phyloP scores from a whole-genome alignment of 2,797 vertebrate genomes.

The Neosalanx taihuensis region DNA sequence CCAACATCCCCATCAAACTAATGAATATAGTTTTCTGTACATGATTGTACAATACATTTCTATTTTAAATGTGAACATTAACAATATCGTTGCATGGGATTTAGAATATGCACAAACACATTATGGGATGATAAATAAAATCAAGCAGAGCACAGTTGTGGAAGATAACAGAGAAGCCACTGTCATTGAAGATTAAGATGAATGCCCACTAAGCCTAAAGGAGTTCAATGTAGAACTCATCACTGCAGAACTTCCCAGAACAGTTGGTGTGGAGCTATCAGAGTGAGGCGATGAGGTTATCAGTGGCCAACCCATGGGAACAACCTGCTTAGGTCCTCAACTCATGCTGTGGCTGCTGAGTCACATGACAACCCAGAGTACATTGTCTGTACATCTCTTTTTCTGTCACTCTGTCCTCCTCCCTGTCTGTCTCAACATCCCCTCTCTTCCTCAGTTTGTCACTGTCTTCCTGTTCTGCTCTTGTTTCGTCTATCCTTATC shows the following conservation, averaged over 20 bases:
- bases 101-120: no score
- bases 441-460: background rate
- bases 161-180: background rate
- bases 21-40: background rate
- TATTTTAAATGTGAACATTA: no score
- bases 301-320: background rate
- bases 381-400: background rate
- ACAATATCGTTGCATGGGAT: no score
- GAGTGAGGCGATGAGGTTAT: slow-evolving; percentile 4
- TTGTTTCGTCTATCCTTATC: background rate
- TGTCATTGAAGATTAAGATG: background rate
- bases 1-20: no score
- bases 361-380: slow-evolving; percentile 9
- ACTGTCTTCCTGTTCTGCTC: background rate
- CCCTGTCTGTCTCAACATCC: background rate
- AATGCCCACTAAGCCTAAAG: slow-evolving; percentile 6
- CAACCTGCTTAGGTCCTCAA: slow-evolving; percentile 2
- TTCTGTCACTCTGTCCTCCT: background rate
- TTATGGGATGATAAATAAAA: background rate
- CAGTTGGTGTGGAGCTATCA: slow-evolving; percentile 18
- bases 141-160: background rate
- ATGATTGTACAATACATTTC: background rate
- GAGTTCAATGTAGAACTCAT: slow-evolving; percentile 28
- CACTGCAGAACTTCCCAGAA: slow-evolving; percentile 34
- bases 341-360: slow-evolving; percentile 1